phyloP scores from a whole-genome alignment of 2,888 invertebrate species.

The Lamproptera curius region DNA sequence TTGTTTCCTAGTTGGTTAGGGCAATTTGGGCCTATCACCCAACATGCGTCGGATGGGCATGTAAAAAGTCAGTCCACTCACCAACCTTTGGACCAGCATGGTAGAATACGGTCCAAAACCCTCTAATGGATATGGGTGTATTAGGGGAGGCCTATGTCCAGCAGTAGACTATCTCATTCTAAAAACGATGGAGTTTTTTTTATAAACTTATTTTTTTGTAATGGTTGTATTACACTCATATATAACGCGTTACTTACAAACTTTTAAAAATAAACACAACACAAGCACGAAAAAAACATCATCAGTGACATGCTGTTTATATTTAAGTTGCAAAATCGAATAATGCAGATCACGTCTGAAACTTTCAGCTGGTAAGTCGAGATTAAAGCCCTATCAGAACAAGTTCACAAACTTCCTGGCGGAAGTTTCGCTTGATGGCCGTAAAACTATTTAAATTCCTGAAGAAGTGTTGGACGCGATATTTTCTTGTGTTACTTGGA shows the following conservation, averaged over 20 bases:
- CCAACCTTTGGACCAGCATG: too few relatives aligned
- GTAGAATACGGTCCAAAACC: too few relatives aligned
- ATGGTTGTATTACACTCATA: too few relatives aligned
- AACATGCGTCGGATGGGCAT: not conserved
- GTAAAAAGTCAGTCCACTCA: too few relatives aligned
- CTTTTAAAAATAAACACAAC: not conserved
- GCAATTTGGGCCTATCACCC: not conserved
- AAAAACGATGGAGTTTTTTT: not conserved
- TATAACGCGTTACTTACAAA: too few relatives aligned
- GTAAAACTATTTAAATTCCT: conserved; percentile 6
- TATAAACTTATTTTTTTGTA: too few relatives aligned
- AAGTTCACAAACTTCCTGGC: conserved; percentile 2
- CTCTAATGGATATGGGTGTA: too few relatives aligned
- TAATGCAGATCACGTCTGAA: conserved; percentile 5
- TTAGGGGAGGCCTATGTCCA: too few relatives aligned
- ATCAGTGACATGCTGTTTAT: not conserved
- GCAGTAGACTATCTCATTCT: too few relatives aligned
- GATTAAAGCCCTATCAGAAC: conserved; percentile 6
- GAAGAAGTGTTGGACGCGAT: too few relatives aligned
- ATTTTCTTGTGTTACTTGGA: too few relatives aligned
- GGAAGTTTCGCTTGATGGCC: conserved; percentile 1
- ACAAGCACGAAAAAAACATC: not conserved
- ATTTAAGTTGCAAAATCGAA: conserved; percentile 4
- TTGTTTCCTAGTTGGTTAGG: too few relatives aligned
- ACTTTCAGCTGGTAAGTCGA: conserved; percentile 1